Base-by-base conservation (phyloP, 1,140 invertebrate genomes). In the Panonychus citri region DNA sequence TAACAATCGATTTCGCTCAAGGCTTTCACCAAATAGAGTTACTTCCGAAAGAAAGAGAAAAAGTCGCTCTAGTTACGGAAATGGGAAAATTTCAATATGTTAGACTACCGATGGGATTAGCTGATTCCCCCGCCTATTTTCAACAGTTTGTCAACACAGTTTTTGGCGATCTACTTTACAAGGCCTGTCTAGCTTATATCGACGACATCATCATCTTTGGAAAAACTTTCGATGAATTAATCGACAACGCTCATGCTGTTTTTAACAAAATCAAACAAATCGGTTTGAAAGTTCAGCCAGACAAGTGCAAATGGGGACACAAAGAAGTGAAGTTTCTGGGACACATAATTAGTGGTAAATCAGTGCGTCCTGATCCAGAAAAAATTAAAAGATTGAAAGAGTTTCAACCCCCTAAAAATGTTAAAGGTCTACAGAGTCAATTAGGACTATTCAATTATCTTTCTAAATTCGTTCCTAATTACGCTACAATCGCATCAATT, bases 11-110 rank as follows among this genome's bases (percentile, higher is more conserved):
- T 24, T n/a, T 24, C 7, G 7, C 42, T 19, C 42, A 46, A 24
- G 42, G 42, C 17, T 46, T 19, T 46, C 42, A 46, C 24, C 42
- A 46, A 46, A 46, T 19, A 5, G 42, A 19, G 17, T 17, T 46
- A 7, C 7, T 7, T 24, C 24, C 24, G 5, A 7, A 7, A 10
- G 17, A n/a, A 46, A 5, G 42, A 5, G 42, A 46, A 46, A 46
- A 19, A 46, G 21, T 24, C 42, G 70, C 70, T 0, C 71, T 72
- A 59, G 61, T 60, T 0, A 64, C 65, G 8, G 64, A 65, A 1
- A 57, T 62, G 19, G 60, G 62, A 5, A 59, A 60, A 12, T 65
- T 37, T 42, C 58, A 64, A 50, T 60, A 53, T 21, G 8, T 24
- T 2, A 13, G 55, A 7, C 53, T 64, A 54, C 62, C 62, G 0